Conservation (phyloP, 2,888 invertebrate genomes). For the Drosophila imparisetae region DNA sequence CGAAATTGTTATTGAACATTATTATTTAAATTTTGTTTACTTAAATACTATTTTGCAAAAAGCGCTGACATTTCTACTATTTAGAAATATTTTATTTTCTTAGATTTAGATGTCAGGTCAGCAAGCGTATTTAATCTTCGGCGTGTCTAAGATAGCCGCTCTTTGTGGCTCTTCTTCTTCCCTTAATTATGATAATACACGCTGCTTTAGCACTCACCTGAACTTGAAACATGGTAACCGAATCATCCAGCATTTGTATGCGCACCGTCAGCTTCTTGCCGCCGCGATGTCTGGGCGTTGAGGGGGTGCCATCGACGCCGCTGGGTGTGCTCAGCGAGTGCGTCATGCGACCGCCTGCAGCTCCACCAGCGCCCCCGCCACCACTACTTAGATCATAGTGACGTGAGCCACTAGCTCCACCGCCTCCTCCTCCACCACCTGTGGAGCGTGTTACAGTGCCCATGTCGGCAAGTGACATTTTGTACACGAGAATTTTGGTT, state of each 20-base stretch:
- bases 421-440: conserved; percentile 56
- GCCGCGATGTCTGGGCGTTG: conserved; percentile 92
- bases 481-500: conserved; percentile 80
- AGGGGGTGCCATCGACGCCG: conserved; percentile 89
- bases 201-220: conserved; percentile 88
- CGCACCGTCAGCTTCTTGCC: conserved; percentile 95
- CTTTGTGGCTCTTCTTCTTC: neutral
- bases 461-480: conserved; percentile 84
- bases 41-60: no score
- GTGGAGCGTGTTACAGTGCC: conserved; percentile 77
- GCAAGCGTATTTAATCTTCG: neutral
- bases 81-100: neutral
- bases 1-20: no score
- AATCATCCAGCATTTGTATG: conserved; percentile 95
- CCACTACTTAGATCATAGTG: conserved; percentile 53
- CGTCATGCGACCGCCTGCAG: conserved; percentile 88
- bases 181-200: neutral
- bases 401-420: conserved; percentile 47
- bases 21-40: no score
- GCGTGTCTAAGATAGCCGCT: neutral
- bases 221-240: conserved; percentile 95
- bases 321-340: conserved; percentile 94
- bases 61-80: neutral
- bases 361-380: conserved; percentile 60
- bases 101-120: neutral